Conservation (phyloP, 2,797 vertebrate species). For the Coregonus ussuriensis region DNA sequence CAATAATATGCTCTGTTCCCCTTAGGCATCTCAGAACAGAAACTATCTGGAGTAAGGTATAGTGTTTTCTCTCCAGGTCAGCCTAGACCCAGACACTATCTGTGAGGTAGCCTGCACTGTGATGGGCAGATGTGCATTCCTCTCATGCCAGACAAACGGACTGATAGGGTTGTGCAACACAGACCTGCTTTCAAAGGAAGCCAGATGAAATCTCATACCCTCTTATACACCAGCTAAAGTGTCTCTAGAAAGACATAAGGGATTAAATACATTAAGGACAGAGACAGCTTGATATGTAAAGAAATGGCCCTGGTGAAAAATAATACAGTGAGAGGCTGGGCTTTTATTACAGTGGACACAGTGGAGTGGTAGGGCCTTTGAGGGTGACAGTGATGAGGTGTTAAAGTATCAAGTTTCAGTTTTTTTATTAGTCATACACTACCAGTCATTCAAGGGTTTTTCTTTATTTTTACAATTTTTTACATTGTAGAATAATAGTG, state of each 20-base stretch:
- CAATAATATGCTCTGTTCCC: neutral
- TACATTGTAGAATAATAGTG: too few species aligned
- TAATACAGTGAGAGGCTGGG: neutral
- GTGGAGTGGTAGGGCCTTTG: neutral
- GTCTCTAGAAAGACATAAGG: constrained; percentile 14
- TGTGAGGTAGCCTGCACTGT: constrained; percentile 20
- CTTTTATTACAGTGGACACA: neutral
- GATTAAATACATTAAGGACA: neutral
- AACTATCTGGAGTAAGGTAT: constrained; percentile 7
- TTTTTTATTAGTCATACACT: too few species aligned
- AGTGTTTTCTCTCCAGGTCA: neutral
- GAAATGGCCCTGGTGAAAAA: neutral
- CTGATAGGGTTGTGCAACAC: constrained; percentile 37
- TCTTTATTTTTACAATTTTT: too few species aligned
- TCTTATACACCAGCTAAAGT: constrained; percentile 21
- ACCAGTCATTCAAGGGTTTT: too few species aligned
- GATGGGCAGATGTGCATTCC: constrained; percentile 50
- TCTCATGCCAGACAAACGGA: constrained; percentile 45
- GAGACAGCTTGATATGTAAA: neutral
- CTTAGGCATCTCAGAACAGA: constrained; percentile 6
- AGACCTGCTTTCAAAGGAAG: constrained; percentile 24
- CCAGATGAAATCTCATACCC: constrained; percentile 39
- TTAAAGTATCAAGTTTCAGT: too few species aligned
- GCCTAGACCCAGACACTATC: neutral
- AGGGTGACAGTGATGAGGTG: neutral